Base-by-base conservation (phyloP, 1,140 invertebrate species). In the Macrocentrus cingulum region DNA sequence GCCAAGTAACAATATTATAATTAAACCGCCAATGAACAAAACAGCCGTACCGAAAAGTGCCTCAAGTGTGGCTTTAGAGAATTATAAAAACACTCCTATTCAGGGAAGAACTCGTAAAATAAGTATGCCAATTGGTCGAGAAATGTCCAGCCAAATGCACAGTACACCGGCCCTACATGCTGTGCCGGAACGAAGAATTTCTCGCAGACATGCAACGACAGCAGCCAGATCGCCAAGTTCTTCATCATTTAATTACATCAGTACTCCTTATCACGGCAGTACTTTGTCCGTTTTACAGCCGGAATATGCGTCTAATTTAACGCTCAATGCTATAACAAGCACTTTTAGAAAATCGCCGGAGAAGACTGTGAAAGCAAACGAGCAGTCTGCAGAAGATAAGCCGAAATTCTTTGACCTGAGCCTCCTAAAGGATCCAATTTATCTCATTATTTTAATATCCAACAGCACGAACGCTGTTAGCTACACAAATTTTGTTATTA, bases 391-490 rank as follows among this genome's bases (percentile, higher is more conserved):
- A n/a, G 65, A 77, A 1, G 75, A 81, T 50, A 77, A 77, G 19
- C 74, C 80, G 45, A 90, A 89, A 70, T 89, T 90, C 61, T 90
- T 92, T 65, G 90, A 92, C 66, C 68, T 88, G 0, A 83, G 85
- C n/a, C 70, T 92, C 0, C 71, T 93, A 0, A 87, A 83, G 71
- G 89, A 92, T 71, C 88, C 89, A 0, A 83, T 91, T 23, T 93
- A 91, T 68, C 79, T 92, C 34, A 85, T 92, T 2, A 91, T 93
- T 45, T 70, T 92, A 13, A 86, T 92, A 60, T 92, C 90, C 0
- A 92, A 91, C 67, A 90, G 87, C 19, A 91, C 90, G 0, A 91
- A 89, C 60, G 91, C 90, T 1, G 89, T 93, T 39, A 91, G 90
- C 46, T 92, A 92, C 65, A 92, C 91, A 0, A 93, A 94, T 70